Base-by-base conservation (phyloP, 2,113 vertebrate genomes). In the Choloepus hoffmanni region DNA sequence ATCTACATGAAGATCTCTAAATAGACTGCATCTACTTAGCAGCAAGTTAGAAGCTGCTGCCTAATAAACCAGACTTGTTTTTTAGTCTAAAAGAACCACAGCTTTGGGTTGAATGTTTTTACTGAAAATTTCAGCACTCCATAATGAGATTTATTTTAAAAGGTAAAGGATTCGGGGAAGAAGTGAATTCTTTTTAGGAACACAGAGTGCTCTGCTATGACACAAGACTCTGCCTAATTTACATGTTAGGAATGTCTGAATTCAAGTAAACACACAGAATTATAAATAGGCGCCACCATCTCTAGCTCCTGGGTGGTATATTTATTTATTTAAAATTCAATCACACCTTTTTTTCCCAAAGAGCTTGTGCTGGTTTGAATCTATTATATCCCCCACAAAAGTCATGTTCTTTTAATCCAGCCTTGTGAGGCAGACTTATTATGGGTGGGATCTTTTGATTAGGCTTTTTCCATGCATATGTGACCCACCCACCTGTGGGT, bases 71-170 rank as follows among this genome's bases (percentile, higher is more conserved):
- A 97, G 88, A 90, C 88, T 95, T 97, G 95, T 68, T 96, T 95
- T 94, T 68, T 1, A 96, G 87, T 96, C 90, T 96, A 45, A 89
- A 94, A 95, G 94, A 84, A 50, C 58, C 65, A n/a, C 92, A 95
- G 86, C 85, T 90, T 94, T 95, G 76, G 89, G 96, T 95, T 97
- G 86, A 96, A 97, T 93, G 92, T 85, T 94, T 97, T 96, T 95
- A 93, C 92, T 96, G 96, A 97, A 97, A 97, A 97, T 97, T 96
- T 97, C 94, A 97, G 95, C 95, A 89, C 96, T 97, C 96, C 94
- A 97, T 96, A 97, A 97, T 96, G 96, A 97, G 96, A 96, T 97
- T 96, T 97, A 94, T 98, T 97, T 97, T 97, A 95, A 97, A 98
- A 98, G 96, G 97, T 97, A 97, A 97, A 97, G 83, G 95, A 94